These are phyloP conservation scores for Myotis planiceps DNA, from an alignment of 2,797 vertebrate species.

Conservation along the genomic window DNA sequence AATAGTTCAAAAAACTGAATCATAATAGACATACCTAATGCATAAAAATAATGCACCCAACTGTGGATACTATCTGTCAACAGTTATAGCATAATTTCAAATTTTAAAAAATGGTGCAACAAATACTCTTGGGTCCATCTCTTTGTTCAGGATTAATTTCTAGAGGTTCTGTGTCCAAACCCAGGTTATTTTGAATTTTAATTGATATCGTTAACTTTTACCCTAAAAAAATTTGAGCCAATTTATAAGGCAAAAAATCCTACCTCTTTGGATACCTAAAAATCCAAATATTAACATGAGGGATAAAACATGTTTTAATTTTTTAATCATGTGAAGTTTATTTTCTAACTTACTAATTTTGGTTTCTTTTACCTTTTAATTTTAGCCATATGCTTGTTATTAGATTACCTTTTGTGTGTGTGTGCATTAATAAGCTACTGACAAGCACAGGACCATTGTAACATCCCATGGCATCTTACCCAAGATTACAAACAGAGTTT, in stretches of 20 bases:
- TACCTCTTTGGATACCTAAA: neutral
- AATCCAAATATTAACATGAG: neutral
- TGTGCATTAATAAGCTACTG: too few relatives aligned
- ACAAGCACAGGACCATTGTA: too few relatives aligned
- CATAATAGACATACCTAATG: neutral
- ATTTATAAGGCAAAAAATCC: slow-evolving; percentile 27
- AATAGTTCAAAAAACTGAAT: neutral
- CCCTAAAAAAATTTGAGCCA: neutral
- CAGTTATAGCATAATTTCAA: neutral
- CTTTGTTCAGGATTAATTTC: slow-evolving; percentile 10
- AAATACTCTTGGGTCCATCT: neutral
- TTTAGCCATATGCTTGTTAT: neutral
- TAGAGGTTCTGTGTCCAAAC: neutral
- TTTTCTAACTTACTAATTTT: slow-evolving; percentile 18
- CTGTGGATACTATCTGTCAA: neutral
- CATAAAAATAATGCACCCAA: neutral
- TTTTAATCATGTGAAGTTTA: slow-evolving; percentile 38
- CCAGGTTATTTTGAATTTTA: slow-evolving; percentile 9
- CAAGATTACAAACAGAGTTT: neutral
- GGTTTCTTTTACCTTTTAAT: slow-evolving; percentile 1
- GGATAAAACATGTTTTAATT: neutral
- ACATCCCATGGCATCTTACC: neutral
- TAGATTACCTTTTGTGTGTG: neutral
- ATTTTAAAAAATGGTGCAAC: neutral
- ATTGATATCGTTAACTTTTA: neutral